A percentile compares a stretch with the other conserved stretches of the same genome.
Conservation (phyloP, 2,113 vertebrate species). For the Nestor notabilis region DNA sequence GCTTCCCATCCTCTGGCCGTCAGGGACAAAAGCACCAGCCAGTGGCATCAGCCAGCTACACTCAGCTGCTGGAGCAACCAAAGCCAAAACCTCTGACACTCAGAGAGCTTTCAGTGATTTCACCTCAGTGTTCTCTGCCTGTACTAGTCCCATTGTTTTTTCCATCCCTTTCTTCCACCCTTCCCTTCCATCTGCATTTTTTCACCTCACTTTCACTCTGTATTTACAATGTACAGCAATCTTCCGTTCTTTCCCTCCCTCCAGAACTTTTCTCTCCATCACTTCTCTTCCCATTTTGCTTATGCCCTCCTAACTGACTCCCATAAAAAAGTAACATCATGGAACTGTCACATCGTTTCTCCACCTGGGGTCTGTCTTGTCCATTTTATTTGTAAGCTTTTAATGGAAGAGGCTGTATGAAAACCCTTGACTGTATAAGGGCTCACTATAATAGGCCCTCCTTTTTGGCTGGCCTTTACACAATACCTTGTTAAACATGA, state of each 20-base stretch:
- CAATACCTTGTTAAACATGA: background rate
- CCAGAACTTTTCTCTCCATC: background rate
- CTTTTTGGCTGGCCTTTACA: background rate
- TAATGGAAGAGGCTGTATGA: background rate
- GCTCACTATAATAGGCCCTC: background rate
- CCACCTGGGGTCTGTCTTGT: conserved; percentile 49
- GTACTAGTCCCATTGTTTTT: background rate
- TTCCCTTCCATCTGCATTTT: background rate
- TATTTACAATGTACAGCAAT: background rate
- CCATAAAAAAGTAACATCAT: background rate
- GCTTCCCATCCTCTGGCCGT: background rate
- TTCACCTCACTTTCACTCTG: background rate
- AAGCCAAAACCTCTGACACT: background rate
- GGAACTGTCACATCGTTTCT: conserved; percentile 20
- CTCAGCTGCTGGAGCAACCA: background rate
- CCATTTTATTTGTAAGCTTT: conserved; percentile 2
- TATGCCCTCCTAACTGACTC: background rate
- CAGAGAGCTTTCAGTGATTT: background rate
- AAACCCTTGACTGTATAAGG: background rate
- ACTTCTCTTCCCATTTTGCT: background rate
- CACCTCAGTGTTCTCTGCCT: background rate
- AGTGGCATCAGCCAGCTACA: background rate
- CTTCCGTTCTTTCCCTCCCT: background rate
- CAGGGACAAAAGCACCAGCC: background rate
- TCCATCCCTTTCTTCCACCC: background rate